phyloP scores from a whole-genome alignment of 2,888 invertebrate species.

The Cataglyphis rosenhaueri region DNA sequence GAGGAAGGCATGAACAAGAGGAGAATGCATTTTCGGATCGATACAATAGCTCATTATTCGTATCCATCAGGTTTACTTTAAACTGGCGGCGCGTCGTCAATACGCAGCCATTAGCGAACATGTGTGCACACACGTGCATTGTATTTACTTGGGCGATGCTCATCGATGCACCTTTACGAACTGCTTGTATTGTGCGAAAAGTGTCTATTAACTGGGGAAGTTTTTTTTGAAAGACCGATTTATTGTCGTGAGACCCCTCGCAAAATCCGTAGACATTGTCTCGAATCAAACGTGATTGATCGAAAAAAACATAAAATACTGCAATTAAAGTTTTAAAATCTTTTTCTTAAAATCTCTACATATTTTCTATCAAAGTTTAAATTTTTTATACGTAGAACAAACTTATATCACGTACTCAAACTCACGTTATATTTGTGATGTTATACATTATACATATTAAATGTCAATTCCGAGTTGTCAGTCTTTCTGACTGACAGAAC shows the following conservation, averaged over 20 bases:
- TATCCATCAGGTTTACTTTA: conserved; percentile 57
- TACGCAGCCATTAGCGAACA: conserved; percentile 69
- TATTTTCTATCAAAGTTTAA: neutral
- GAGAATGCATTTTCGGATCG: conserved; percentile 49
- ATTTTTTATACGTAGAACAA: neutral
- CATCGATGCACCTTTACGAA: conserved; percentile 49
- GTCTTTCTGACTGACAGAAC: neutral
- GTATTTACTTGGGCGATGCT: conserved; percentile 47
- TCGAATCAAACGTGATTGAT: neutral
- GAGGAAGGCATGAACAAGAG: conserved; percentile 11
- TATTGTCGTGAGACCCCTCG: conserved; percentile 3
- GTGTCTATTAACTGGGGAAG: conserved; percentile 29
- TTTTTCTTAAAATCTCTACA: neutral
- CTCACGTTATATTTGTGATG: neutral
- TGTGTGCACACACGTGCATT: conserved; percentile 62
- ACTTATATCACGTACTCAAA: neutral
- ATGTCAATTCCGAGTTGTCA: neutral
- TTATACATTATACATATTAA: neutral
- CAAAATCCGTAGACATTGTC: neutral
- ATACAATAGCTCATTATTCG: conserved; percentile 72
- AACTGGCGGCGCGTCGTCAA: conserved; percentile 59
- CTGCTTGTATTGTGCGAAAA: conserved; percentile 52
- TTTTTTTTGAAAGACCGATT: conserved; percentile 24
- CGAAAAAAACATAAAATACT: neutral
- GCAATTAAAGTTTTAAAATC: neutral